phyloP scores from a whole-genome alignment of 2,888 invertebrate genomes.

The Xylota sylvarum region DNA sequence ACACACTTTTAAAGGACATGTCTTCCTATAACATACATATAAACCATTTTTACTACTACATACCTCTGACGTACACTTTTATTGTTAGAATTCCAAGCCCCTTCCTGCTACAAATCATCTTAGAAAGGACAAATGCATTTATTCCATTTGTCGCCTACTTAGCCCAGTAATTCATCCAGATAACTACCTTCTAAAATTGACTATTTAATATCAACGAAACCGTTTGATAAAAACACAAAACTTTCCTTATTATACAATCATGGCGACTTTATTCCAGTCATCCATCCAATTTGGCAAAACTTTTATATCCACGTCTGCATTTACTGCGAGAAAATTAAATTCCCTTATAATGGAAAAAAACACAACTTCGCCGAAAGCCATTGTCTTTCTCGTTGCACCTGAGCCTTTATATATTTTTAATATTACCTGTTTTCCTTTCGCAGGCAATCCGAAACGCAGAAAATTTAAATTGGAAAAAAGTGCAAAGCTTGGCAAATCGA shows the following conservation, averaged over 20 bases:
- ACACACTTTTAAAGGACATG: no score
- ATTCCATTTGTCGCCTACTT: background rate
- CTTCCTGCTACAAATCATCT: no score
- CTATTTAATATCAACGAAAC: background rate
- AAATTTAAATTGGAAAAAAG: conserved; percentile 77
- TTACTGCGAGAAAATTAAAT: conserved; percentile 33
- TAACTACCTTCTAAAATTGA: background rate
- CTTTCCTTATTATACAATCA: conserved; percentile 24
- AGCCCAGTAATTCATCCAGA: no score
- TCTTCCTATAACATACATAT: no score
- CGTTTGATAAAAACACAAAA: conserved; percentile 1
- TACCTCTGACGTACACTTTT: no score
- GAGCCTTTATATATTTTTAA: conserved; percentile 10
- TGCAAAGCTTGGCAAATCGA: conserved; percentile 72
- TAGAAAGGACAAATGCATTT: no score
- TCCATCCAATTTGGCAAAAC: conserved; percentile 32
- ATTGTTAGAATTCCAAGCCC: no score
- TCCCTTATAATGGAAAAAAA: conserved; percentile 20
- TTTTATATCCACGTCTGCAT: conserved; percentile 31
- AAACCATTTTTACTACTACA: no score
- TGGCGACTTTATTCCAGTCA: background rate
- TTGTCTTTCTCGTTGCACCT: conserved; percentile 27
- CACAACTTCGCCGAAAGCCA: conserved; percentile 32
- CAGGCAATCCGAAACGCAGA: conserved; percentile 74
- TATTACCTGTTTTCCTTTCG: conserved; percentile 18